A percentile compares a stretch with the other conserved stretches of the same genome.
These are phyloP conservation scores for Prietella phreatophila DNA, from an alignment of 2,113 vertebrate species.

Conservation along the genomic window DNA sequence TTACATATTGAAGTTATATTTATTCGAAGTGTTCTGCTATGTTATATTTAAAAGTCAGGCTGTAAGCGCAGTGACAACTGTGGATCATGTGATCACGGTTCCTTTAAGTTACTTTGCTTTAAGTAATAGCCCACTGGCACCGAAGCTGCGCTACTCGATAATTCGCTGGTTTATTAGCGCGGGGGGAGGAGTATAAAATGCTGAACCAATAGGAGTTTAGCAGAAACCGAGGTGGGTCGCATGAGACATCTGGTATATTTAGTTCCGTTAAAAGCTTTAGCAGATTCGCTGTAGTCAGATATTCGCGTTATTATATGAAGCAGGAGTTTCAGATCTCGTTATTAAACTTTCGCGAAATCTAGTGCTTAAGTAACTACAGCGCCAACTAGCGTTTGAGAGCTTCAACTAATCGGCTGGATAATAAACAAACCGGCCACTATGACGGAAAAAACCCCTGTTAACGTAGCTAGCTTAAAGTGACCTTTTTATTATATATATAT, in stretches of 20 bases:
- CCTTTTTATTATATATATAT: no score
- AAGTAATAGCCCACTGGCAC: neutral
- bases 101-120: neutral
- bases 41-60: neutral
- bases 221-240: neutral
- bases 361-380: neutral
- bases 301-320: neutral
- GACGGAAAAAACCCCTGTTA: neutral
- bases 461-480: neutral
- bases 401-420: neutral
- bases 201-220: neutral
- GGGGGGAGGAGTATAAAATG: no score
- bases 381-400: neutral
- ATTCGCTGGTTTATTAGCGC: neutral
- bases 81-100: neutral
- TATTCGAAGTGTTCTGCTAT: neutral
- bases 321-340: neutral
- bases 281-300: neutral
- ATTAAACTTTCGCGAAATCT: neutral
- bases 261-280: neutral
- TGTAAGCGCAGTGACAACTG: neutral
- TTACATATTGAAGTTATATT: neutral
- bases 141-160: no score
- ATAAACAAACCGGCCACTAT: neutral
- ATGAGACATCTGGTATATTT: neutral